Percentiles rank a stretch among this genome's conserved stretches.
Evolutionary conservation across 1,140 invertebrate species (phyloP).

Genomic region (Drosophila kohkoa): DNA sequence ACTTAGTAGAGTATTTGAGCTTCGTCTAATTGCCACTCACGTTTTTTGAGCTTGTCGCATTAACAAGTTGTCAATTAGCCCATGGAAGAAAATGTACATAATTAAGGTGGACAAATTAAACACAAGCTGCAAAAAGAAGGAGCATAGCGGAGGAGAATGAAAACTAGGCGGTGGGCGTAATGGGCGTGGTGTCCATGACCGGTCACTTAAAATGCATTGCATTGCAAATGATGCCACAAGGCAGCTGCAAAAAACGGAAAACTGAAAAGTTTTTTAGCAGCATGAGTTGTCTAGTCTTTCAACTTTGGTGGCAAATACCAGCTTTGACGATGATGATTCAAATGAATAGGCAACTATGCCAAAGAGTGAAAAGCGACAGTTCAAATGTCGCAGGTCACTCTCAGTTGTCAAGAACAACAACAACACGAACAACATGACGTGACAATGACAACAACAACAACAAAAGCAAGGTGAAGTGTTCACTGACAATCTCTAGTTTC

Average conservation of each 20-base stretch:
- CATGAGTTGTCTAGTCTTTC: slow-evolving; percentile 15
- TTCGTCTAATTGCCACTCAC: background rate
- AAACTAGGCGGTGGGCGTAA: background rate
- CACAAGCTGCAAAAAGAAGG: background rate
- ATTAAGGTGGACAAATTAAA: slow-evolving; percentile 33
- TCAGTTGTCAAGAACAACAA: background rate
- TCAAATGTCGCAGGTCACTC: slow-evolving; percentile 48
- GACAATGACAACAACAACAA: background rate
- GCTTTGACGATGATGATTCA: slow-evolving; percentile 37
- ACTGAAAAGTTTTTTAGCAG: slow-evolving; percentile 2
- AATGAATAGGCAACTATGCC: slow-evolving; percentile 40
- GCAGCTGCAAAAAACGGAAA: slow-evolving; percentile 13
- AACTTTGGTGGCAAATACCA: slow-evolving; percentile 29
- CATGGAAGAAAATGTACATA: slow-evolving; percentile 55
- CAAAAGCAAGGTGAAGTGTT: background rate
- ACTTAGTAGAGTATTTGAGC: background rate
- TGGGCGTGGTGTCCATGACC: slow-evolving; percentile 40
- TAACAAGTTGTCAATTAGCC: slow-evolving; percentile 52
- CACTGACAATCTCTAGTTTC: slow-evolving; percentile 25
- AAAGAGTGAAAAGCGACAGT: slow-evolving; percentile 31
- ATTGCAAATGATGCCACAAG: slow-evolving; percentile 53
- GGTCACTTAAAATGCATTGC: slow-evolving; percentile 53
- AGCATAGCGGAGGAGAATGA: background rate
- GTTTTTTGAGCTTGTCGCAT: background rate
- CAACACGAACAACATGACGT: background rate